Conservation (phyloP, 1,140 invertebrate species). For the Leptopilina clavipes region DNA sequence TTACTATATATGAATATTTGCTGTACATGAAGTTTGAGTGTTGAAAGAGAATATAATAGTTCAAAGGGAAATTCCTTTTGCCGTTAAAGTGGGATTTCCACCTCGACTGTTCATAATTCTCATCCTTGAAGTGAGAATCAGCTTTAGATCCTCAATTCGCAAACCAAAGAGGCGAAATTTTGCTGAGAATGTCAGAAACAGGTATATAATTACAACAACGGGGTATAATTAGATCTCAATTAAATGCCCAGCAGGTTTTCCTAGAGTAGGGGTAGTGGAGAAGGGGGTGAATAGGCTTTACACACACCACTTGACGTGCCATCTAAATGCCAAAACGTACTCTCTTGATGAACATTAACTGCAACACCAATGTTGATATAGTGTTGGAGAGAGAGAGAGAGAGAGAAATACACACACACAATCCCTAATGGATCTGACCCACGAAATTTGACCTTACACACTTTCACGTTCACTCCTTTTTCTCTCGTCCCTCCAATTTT, state of each 20-base stretch:
- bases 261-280: background rate
- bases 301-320: background rate
- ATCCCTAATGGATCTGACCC: background rate
- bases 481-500: background rate
- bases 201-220: background rate
- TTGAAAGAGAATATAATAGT: background rate
- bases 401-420: background rate
- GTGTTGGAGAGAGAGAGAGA: background rate
- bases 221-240: slow-evolving; percentile 23
- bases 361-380: slow-evolving; percentile 1
- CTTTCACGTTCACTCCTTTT: background rate
- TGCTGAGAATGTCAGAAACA: slow-evolving; percentile 19
- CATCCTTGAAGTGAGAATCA: background rate
- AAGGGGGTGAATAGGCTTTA: background rate
- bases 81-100: slow-evolving; percentile 4
- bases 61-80: background rate
- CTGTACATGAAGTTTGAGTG: background rate
- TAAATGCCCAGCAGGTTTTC: slow-evolving; percentile 23
- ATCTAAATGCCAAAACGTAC: slow-evolving; percentile 13
- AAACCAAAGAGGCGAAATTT: slow-evolving; percentile 9
- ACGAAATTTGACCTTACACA: background rate
- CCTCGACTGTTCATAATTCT: background rate
- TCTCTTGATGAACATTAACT: slow-evolving; percentile 8
- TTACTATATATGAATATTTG: too few relatives aligned
- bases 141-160: background rate